phyloP scores from a whole-genome alignment of 2,113 vertebrate genomes.

The Ranitomeya imitator region DNA sequence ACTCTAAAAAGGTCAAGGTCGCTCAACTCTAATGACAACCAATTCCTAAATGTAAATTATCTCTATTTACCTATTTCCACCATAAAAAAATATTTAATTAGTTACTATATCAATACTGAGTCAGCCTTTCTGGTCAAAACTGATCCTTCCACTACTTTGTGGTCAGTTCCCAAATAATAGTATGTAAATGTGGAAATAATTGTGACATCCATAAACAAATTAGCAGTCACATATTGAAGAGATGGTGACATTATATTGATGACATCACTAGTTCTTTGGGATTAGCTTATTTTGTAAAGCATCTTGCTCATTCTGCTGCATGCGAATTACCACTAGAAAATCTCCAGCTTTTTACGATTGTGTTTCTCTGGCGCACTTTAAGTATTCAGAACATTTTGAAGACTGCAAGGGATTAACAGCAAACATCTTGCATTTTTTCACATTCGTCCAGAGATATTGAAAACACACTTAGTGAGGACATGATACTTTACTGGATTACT shows the following conservation, averaged over 20 bases:
- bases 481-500: slow-evolving; percentile 14
- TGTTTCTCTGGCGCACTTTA: neutral
- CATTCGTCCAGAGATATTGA: slow-evolving; percentile 17
- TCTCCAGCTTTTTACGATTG: neutral
- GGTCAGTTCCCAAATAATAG: neutral
- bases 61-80: neutral
- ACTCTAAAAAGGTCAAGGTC: too few species aligned
- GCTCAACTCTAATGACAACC: too few species aligned
- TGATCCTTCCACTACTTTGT: neutral
- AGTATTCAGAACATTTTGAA: slow-evolving; percentile 22
- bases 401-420: neutral
- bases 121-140: too few species aligned
- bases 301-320: neutral
- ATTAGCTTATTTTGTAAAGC: neutral
- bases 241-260: neutral
- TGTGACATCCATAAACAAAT: neutral
- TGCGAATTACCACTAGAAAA: neutral
- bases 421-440: slow-evolving; percentile 6
- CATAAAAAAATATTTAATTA: neutral
- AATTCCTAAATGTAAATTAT: neutral
- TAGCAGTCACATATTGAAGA: neutral
- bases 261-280: neutral
- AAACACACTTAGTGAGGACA: slow-evolving; percentile 1
- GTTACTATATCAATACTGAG: neutral
- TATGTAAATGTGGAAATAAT: neutral